Base-by-base conservation (phyloP, 2,797 vertebrate species). In the Dryobates pubescens region DNA sequence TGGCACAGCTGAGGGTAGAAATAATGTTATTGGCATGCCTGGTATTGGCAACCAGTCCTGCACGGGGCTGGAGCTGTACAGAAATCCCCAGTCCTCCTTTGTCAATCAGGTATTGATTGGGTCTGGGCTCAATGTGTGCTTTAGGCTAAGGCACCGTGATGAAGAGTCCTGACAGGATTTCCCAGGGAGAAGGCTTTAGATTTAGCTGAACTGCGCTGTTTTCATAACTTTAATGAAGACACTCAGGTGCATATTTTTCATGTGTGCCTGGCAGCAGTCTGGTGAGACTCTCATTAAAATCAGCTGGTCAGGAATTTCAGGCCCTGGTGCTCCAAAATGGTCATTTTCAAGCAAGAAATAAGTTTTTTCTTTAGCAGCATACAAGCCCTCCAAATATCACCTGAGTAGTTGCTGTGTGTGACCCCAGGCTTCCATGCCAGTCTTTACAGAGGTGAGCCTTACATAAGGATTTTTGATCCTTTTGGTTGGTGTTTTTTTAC, bases 121-220 rank as follows among this genome's bases (percentile, higher is more conserved):
- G 63, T 81, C n/a, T 82, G 56, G 18, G 51, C 95, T 94, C 92
- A 91, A 53, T 14, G 71, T 90, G 79, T 88, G 82, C 74, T 92
- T 94, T 95, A 86, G 91, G 90, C 62, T 94, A 96, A 93, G 92
- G 80, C 56, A 75, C 76, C 61, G 2, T 78, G 78, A 94, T 93
- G 89, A 93, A 83, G 89, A 93, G 47, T 82, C 65, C 14, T 43
- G 74, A 72, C 27, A 81, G 58, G n/a, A 82, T 93, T 92, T 88
- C 78, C 84, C 73, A 94, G 41, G 62, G 49, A 45, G 91, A 78
- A 51, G 38, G 91, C 89, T 77, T 92, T 30, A 82, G 68, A 62
- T 89, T 91, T 94, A 94, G 71, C 65, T 92, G 82, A 95, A 93
- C 36, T 80, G 53, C 59, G 34, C 36, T 79, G 27, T 82, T 93